phyloP scores from a whole-genome alignment of 2,113 vertebrate genomes.

The Poeciliopsis retropinna region DNA sequence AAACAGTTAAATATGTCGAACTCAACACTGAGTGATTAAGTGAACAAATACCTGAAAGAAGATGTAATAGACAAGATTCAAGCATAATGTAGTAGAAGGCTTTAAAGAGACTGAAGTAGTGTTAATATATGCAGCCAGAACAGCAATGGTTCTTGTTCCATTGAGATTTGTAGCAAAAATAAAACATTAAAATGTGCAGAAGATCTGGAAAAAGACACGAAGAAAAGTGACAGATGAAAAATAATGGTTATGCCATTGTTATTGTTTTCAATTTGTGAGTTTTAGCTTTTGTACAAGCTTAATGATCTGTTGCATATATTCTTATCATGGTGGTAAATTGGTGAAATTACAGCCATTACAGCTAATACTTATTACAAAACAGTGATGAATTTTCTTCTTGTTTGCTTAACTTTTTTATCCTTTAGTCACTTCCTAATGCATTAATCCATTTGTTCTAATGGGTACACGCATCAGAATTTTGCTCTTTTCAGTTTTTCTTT shows the following conservation, averaged over 20 bases:
- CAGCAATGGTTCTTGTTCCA: neutral
- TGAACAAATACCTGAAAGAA: neutral
- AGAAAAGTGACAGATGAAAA: neutral
- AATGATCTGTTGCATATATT: neutral
- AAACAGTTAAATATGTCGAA: neutral
- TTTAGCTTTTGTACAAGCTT: neutral
- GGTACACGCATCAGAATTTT: too few species aligned
- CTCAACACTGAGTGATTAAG: neutral
- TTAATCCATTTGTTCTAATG: too few species aligned
- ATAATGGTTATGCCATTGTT: neutral
- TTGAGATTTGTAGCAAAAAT: neutral
- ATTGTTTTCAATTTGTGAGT: neutral
- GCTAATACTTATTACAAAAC: neutral
- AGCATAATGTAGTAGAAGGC: neutral
- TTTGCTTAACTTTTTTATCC: too few species aligned
- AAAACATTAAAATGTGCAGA: neutral
- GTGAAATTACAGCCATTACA: neutral
- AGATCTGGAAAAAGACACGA: neutral
- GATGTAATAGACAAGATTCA: neutral
- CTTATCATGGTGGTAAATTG: neutral
- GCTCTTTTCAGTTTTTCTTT: too few species aligned
- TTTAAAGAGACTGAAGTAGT: neutral
- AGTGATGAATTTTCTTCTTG: neutral
- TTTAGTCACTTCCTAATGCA: too few species aligned
- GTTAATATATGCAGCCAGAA: neutral